Evolutionary conservation across 23 tunicate species (phyloP).

Genomic region (Trididemnum clinides): DNA sequence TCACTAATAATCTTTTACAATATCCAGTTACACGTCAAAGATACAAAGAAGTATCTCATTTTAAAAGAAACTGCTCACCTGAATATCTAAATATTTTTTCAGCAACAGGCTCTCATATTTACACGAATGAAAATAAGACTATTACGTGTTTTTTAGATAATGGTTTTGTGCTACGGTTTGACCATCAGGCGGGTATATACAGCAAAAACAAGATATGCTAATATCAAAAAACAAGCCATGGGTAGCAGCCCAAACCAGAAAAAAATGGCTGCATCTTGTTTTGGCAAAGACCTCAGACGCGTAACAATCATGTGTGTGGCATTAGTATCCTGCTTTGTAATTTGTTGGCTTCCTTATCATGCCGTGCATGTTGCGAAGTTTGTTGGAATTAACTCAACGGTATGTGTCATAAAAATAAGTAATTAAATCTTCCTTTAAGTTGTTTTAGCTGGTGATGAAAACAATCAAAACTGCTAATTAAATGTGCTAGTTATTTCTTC

Average conservation of each 20-base stretch:
- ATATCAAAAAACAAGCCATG: neutral
- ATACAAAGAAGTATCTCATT: too few relatives aligned
- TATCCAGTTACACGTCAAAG: too few relatives aligned
- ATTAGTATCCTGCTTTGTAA: slow-evolving; percentile 52
- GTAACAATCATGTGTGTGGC: slow-evolving; percentile 85
- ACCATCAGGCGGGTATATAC: slow-evolving; percentile 5
- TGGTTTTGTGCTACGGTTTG: slow-evolving; percentile 44
- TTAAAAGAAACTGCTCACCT: too few relatives aligned
- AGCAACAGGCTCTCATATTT: too few relatives aligned
- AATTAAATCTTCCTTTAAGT: too few relatives aligned
- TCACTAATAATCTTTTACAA: too few relatives aligned
- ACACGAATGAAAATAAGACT: too few relatives aligned
- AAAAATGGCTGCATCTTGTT: slow-evolving; percentile 20
- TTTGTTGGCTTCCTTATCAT: slow-evolving; percentile 80
- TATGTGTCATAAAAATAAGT: neutral
- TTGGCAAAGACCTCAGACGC: slow-evolving; percentile 52
- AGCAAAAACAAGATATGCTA: neutral
- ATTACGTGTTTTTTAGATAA: slow-evolving; percentile 21
- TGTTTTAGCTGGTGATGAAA: too few relatives aligned
- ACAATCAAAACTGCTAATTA: too few relatives aligned
- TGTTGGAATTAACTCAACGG: slow-evolving; percentile 47
- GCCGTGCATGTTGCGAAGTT: slow-evolving; percentile 72
- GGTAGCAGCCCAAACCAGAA: neutral
- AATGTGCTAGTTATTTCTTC: too few relatives aligned
- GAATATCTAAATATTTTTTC: too few relatives aligned